A percentile compares a stretch with the other conserved stretches of the same genome.
These are phyloP conservation scores for Busseola fusca DNA, from an alignment of 2,888 invertebrate species.

Conservation along the genomic window DNA sequence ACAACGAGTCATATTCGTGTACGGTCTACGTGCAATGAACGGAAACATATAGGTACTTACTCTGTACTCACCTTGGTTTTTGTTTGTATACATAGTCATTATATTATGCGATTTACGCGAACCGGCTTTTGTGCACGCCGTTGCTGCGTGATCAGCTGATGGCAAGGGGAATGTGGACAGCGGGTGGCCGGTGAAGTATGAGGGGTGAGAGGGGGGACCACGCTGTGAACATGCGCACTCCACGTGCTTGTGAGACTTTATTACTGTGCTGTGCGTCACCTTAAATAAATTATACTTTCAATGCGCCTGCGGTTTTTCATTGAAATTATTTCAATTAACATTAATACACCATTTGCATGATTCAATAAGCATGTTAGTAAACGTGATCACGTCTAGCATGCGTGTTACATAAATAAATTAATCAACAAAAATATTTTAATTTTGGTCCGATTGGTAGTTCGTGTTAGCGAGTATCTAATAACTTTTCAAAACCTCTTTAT, in stretches of 20 bases:
- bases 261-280: slow-evolving; percentile 67
- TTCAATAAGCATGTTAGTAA: slow-evolving; percentile 9
- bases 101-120: slow-evolving; percentile 56
- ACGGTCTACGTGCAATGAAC: slow-evolving; percentile 18
- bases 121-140: slow-evolving; percentile 78
- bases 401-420: background rate
- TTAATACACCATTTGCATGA: slow-evolving; percentile 14
- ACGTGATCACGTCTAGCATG: slow-evolving; percentile 8
- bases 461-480: background rate
- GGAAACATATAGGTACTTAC: slow-evolving; percentile 9
- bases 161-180: slow-evolving; percentile 53
- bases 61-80: slow-evolving; percentile 30
- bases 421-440: too few species aligned
- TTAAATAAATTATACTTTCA: background rate
- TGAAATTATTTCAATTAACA: background rate
- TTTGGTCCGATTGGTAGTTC: background rate
- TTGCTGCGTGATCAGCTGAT: slow-evolving; percentile 76
- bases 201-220: slow-evolving; percentile 65
- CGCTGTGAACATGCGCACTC: slow-evolving; percentile 80
- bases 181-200: slow-evolving; percentile 54
- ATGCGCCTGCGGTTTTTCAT: slow-evolving; percentile 18
- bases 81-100: slow-evolving; percentile 44
- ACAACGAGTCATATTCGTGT: slow-evolving; percentile 20
- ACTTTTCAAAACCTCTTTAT: background rate
- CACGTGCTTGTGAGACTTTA: slow-evolving; percentile 81